Evolutionary conservation across 2,113 vertebrate species (phyloP).

Genomic region (Tragelaphus buxtoni): DNA sequence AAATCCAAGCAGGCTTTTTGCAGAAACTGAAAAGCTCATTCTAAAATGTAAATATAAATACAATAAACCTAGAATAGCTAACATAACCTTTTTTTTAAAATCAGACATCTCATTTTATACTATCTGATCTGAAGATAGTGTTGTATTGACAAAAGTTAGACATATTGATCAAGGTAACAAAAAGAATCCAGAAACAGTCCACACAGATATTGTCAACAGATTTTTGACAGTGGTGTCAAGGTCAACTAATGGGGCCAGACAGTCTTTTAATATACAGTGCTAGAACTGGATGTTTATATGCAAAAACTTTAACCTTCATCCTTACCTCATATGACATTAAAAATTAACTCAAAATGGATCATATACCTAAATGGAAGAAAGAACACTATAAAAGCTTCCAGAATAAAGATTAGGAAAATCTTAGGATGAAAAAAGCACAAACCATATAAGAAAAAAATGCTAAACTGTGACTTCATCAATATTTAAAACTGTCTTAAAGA

Average conservation of each 20-base stretch:
- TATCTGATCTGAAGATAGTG: background rate
- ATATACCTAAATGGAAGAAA: background rate
- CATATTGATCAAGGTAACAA: background rate
- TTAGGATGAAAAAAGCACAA: background rate
- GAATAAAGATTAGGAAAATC: background rate
- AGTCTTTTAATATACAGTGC: background rate
- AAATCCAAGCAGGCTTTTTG: background rate
- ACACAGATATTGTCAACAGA: background rate
- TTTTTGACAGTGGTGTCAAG: background rate
- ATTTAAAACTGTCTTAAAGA: background rate
- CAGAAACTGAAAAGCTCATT: background rate
- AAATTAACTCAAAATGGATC: background rate
- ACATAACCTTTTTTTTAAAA: background rate
- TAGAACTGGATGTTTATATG: background rate
- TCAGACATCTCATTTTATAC: background rate
- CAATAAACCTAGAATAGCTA: background rate
- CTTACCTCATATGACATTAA: background rate
- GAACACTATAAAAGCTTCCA: background rate
- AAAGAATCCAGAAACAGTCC: background rate
- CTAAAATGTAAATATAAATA: conserved; percentile 31
- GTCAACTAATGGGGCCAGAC: background rate
- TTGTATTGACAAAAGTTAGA: background rate
- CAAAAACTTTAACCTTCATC: background rate
- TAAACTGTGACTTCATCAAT: background rate
- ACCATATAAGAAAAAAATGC: background rate